A percentile compares a stretch with the other conserved stretches of the same genome.
These are phyloP conservation scores for Prolemur simus DNA, from an alignment of 2,113 vertebrate species.

Conservation along the genomic window DNA sequence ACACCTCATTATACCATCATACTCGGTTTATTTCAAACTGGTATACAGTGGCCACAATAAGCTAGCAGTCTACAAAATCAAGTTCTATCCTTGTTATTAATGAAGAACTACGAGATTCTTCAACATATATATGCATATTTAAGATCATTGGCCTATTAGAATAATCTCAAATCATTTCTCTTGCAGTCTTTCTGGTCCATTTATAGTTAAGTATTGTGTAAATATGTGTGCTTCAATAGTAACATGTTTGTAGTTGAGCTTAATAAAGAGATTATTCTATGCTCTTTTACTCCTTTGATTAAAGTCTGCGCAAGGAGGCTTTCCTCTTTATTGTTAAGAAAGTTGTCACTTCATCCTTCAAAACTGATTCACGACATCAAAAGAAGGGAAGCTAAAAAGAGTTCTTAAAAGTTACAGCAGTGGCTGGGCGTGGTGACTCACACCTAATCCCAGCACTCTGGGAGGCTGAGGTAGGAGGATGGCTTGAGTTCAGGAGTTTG, in stretches of 20 bases:
- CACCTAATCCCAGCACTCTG: too few species aligned
- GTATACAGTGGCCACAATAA: neutral
- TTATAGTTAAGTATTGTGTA: slow-evolving; percentile 33
- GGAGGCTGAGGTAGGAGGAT: too few species aligned
- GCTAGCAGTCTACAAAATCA: neutral
- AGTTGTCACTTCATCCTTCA: slow-evolving; percentile 67
- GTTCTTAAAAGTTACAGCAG: slow-evolving; percentile 52
- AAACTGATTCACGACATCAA: slow-evolving; percentile 70
- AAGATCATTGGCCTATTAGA: neutral
- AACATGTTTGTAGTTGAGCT: neutral
- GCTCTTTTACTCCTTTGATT: slow-evolving; percentile 41
- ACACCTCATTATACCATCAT: neutral
- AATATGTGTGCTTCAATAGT: neutral
- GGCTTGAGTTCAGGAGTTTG: too few species aligned
- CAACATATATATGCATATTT: neutral
- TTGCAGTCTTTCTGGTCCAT: neutral
- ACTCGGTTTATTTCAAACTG: neutral
- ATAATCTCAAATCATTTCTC: neutral
- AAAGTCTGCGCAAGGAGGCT: slow-evolving; percentile 20
- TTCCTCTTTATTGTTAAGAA: slow-evolving; percentile 54
- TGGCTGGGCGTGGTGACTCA: neutral
- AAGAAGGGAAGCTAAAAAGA: slow-evolving; percentile 58
- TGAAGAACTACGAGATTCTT: neutral
- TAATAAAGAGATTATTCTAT: slow-evolving; percentile 36
- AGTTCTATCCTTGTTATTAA: neutral